Conservation (phyloP, 1,140 invertebrate species). For the Oncopeltus fasciatus region DNA sequence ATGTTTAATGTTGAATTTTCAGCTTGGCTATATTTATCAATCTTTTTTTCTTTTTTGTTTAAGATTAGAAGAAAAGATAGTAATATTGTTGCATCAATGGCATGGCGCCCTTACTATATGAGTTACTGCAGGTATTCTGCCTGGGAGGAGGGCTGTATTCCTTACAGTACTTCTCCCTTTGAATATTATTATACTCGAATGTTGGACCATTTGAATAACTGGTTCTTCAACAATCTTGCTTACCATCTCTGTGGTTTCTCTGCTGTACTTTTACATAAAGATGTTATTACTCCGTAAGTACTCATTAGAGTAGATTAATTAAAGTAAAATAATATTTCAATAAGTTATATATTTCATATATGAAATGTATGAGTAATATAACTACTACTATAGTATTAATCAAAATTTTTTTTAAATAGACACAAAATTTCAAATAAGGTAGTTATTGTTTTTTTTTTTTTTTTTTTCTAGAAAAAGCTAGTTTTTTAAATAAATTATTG, state of each 20-base stretch:
- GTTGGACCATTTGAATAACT: constrained; percentile 38
- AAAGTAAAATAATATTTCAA: no score
- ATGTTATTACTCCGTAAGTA: constrained; percentile 45
- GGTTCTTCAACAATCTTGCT: constrained; percentile 36
- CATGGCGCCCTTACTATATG: constrained; percentile 44
- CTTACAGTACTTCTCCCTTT: neutral
- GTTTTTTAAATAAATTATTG: no score
- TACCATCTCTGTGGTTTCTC: constrained; percentile 44
- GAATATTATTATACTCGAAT: constrained; percentile 20
- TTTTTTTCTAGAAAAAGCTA: no score
- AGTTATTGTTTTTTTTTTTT: no score
- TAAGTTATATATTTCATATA: no score
- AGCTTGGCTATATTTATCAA: neutral
- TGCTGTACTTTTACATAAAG: constrained; percentile 51
- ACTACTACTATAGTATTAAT: no score
- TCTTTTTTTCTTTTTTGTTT: constrained; percentile 20
- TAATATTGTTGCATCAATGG: constrained; percentile 43
- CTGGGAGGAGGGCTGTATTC: constrained; percentile 30
- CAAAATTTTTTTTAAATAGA: no score
- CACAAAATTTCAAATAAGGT: no score
- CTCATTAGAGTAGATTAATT: no score
- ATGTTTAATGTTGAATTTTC: neutral
- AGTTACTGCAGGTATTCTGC: constrained; percentile 29
- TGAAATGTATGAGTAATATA: no score
- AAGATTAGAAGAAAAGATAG: constrained; percentile 48